A percentile compares a stretch with the other conserved stretches of the same genome.
These are phyloP conservation scores for Oncopodura yosiiana DNA, from an alignment of 1,140 invertebrate genomes.

Conservation along the genomic window DNA sequence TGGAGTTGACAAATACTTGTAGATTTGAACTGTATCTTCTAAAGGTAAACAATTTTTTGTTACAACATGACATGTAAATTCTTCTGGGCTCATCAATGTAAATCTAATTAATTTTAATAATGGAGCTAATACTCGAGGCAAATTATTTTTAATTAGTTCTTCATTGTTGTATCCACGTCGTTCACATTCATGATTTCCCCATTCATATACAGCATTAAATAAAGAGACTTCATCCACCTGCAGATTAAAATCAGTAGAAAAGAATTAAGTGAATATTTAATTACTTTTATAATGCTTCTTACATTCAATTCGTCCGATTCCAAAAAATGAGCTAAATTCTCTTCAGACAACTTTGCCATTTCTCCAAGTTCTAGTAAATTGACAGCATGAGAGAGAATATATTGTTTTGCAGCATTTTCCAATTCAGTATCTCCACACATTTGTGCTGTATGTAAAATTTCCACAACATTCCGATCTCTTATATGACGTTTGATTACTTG, in stretches of 20 bases:
- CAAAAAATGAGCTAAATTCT: slow-evolving; percentile 16
- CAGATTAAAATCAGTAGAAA: too few relatives aligned
- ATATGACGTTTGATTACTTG: slow-evolving; percentile 6
- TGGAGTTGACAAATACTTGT: slow-evolving; percentile 27
- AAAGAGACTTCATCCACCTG: slow-evolving; percentile 26
- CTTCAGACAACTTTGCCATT: slow-evolving; percentile 22
- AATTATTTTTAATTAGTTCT: too few relatives aligned
- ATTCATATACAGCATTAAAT: slow-evolving; percentile 26
- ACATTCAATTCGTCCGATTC: slow-evolving; percentile 27
- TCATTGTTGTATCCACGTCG: neutral
- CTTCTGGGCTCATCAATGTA: slow-evolving; percentile 26
- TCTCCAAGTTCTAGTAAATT: slow-evolving; percentile 16
- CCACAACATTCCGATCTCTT: slow-evolving; percentile 21
- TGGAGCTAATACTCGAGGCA: slow-evolving; percentile 13
- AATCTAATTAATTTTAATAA: slow-evolving; percentile 25
- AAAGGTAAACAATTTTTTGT: slow-evolving; percentile 27
- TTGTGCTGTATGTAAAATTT: slow-evolving; percentile 24
- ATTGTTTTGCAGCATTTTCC: slow-evolving; percentile 21
- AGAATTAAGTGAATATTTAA: too few relatives aligned
- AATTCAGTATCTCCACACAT: slow-evolving; percentile 22
- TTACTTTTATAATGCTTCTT: too few relatives aligned
- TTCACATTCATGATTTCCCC: slow-evolving; percentile 16
- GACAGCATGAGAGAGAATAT: slow-evolving; percentile 23
- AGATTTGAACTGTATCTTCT: slow-evolving; percentile 27
- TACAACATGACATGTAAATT: slow-evolving; percentile 26